phyloP scores from a whole-genome alignment of 2,797 vertebrate genomes.

The Rhynchonycteris naso region DNA sequence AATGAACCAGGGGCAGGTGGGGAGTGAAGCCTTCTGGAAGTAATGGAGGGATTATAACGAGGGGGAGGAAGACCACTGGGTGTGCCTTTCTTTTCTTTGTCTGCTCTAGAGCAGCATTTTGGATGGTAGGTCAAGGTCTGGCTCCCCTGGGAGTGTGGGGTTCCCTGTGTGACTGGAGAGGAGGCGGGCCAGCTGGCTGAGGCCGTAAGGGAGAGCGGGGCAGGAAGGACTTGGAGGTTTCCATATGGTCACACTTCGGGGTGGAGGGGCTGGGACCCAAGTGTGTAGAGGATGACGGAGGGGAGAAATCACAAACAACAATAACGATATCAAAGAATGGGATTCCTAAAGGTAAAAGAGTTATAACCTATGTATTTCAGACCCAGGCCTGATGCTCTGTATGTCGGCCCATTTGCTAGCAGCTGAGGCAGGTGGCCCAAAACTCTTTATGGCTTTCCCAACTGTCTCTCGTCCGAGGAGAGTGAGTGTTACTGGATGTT shows the following conservation, averaged over 20 bases:
- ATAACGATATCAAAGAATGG: not conserved
- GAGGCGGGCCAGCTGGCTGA: not conserved
- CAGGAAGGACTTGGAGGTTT: not conserved
- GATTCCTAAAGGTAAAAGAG: not conserved
- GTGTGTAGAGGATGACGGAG: not conserved
- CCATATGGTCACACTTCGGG: not conserved
- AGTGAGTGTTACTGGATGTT: not conserved
- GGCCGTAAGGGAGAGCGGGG: not conserved
- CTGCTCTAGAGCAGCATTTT: not conserved
- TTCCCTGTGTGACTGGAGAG: not conserved
- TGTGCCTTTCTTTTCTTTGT: not conserved
- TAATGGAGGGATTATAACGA: not conserved
- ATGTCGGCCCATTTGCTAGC: not conserved
- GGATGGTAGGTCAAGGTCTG: not conserved
- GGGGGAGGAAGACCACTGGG: not conserved
- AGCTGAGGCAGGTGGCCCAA: not conserved
- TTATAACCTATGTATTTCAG: not conserved
- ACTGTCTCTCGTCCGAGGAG: not conserved
- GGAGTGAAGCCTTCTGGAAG: not conserved
- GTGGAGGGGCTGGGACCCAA: not conserved
- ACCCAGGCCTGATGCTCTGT: not conserved
- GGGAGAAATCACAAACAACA: not conserved
- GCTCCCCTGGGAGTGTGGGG: not conserved
- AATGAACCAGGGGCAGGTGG: fast-evolving
- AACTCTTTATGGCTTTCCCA: not conserved